Evolutionary conservation across 2,797 vertebrate species (phyloP).

Genomic region (Danio choprae): DNA sequence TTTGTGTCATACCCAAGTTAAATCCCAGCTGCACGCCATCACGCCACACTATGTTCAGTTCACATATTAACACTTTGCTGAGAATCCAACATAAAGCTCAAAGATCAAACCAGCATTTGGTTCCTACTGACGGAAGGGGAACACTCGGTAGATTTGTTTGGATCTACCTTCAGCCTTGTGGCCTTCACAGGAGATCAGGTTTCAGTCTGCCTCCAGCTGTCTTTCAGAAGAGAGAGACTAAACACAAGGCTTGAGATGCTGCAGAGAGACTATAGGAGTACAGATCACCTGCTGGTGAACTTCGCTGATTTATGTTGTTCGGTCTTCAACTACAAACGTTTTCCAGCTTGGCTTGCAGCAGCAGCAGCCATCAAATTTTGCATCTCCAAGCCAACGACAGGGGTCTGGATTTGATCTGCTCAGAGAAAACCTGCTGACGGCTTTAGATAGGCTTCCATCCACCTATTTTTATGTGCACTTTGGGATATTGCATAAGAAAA

Average conservation of each 20-base stretch:
- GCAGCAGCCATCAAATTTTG: conserved; percentile 11
- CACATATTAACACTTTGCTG: conserved; percentile 43
- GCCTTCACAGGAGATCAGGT: conserved; percentile 50
- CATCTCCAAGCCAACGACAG: conserved; percentile 32
- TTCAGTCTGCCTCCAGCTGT: conserved; percentile 54
- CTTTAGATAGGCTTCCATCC: too few relatives aligned
- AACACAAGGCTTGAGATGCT: conserved; percentile 35
- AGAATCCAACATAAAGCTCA: conserved; percentile 24
- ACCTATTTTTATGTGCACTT: too few relatives aligned
- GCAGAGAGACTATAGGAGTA: not conserved
- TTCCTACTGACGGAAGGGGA: conserved; percentile 35
- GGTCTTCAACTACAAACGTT: conserved; percentile 27
- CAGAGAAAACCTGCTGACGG: conserved; percentile 4
- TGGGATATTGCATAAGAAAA: too few relatives aligned
- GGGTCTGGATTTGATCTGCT: conserved; percentile 55
- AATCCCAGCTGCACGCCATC: conserved; percentile 26
- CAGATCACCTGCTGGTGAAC: conserved; percentile 50
- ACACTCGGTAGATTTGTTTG: conserved; percentile 37
- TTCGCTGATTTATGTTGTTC: conserved; percentile 46
- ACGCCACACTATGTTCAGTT: conserved; percentile 24
- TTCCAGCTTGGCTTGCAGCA: conserved; percentile 18
- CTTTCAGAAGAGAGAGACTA: conserved; percentile 41
- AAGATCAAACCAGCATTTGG: conserved; percentile 53
- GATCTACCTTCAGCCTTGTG: conserved; percentile 41
- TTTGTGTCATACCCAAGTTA: not conserved